A percentile compares a stretch with the other conserved stretches of the same genome.
These are phyloP conservation scores for Zalophus californianus DNA, from an alignment of 2,797 vertebrate species.

Conservation along the genomic window DNA sequence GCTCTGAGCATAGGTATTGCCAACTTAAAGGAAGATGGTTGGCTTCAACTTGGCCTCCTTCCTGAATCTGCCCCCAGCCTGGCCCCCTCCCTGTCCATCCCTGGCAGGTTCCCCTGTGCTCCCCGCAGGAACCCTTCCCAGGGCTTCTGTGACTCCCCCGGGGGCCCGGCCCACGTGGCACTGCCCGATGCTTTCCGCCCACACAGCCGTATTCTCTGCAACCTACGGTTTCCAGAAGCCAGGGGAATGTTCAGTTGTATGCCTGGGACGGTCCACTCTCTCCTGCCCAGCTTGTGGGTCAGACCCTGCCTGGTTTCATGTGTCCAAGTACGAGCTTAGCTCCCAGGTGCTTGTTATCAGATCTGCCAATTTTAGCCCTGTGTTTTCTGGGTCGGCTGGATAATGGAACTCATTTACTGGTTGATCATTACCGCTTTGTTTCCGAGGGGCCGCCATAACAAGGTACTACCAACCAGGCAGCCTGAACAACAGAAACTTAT, in stretches of 20 bases:
- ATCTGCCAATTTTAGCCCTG: constrained; percentile 54
- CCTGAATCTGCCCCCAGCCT: no score
- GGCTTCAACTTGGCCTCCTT: not conserved
- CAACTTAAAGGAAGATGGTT: not conserved
- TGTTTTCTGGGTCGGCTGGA: constrained; percentile 64
- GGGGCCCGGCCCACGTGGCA: fast-evolving
- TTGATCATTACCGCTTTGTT: not conserved
- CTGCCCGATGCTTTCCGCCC: not conserved
- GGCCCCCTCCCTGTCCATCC: fast-evolving
- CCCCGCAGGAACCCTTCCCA: no score
- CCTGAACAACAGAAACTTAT: not conserved
- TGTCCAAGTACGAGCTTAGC: not conserved
- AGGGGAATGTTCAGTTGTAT: not conserved
- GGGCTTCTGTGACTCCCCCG: not conserved
- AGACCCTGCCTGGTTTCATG: not conserved
- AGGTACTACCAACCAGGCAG: not conserved
- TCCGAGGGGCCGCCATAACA: not conserved
- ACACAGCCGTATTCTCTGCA: no score
- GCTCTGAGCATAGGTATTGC: not conserved
- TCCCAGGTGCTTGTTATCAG: constrained; percentile 56
- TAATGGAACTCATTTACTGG: not conserved
- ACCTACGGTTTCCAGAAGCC: not conserved
- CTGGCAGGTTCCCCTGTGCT: not conserved
- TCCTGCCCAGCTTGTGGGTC: not conserved
- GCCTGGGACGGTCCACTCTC: no score